Percentiles rank a stretch among this genome's conserved stretches.
Evolutionary conservation across 2,797 vertebrate genomes (phyloP).

Genomic region (Xenops minutus): DNA sequence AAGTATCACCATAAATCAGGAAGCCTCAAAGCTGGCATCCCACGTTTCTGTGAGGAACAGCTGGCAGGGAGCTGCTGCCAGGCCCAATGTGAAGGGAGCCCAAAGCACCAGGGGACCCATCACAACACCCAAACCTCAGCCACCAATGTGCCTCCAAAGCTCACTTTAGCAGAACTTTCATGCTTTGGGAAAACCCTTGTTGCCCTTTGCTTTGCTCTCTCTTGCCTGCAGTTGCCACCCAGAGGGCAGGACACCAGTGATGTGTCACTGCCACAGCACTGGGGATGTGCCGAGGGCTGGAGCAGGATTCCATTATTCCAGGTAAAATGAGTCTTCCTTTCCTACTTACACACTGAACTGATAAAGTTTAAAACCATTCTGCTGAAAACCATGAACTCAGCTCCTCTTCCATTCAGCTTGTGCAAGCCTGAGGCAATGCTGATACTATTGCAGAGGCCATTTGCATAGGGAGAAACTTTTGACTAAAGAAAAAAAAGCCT

Average conservation of each 20-base stretch:
- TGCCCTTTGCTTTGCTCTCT: not conserved
- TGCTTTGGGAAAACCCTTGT: not conserved
- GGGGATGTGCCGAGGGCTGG: accelerated
- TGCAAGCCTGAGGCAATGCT: constrained; percentile 47
- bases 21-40: not conserved
- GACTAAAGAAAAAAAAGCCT: constrained; percentile 9
- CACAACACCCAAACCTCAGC: not conserved
- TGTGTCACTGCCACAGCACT: accelerated
- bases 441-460: constrained; percentile 35
- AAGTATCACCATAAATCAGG: not conserved
- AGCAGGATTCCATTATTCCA: not conserved
- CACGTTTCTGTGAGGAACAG: not conserved
- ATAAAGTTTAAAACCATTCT: not conserved
- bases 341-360: not conserved
- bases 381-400: constrained; percentile 14
- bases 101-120: not conserved
- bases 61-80: not conserved
- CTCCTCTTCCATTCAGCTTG: constrained; percentile 9
- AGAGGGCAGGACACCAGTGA: not conserved
- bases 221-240: not conserved
- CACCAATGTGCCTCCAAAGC: not conserved
- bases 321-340: not conserved
- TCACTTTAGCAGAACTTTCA: accelerated
- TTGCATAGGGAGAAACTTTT: constrained; percentile 56
- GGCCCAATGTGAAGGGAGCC: accelerated